Conservation (phyloP, 2,888 invertebrate species). For the Diadromus collaris region DNA sequence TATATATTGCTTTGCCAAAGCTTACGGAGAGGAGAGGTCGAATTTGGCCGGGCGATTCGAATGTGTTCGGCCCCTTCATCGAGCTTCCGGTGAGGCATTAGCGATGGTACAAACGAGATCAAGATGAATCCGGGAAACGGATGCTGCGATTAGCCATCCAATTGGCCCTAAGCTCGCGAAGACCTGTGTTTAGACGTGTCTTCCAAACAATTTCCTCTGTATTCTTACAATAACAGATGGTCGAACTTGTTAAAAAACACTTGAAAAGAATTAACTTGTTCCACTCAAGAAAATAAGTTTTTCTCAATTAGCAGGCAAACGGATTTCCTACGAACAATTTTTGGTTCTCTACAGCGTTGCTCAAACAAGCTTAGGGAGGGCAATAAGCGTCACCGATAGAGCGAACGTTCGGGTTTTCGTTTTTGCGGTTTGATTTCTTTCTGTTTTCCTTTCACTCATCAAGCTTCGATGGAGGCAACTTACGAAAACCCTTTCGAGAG, state of each 20-base stretch:
- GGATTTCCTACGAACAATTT: neutral
- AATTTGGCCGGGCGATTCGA: neutral
- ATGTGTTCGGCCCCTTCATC: neutral
- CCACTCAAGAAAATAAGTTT: neutral
- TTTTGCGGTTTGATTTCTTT: neutral
- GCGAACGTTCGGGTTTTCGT: neutral
- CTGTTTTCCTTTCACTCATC: neutral
- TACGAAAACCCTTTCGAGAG: slow-evolving; percentile 8
- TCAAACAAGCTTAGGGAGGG: neutral
- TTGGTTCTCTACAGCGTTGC: neutral
- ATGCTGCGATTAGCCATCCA: slow-evolving; percentile 36
- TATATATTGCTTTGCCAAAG: slow-evolving; percentile 54
- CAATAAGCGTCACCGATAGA: neutral
- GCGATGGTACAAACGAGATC: neutral
- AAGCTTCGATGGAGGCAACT: slow-evolving; percentile 4
- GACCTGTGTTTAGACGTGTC: slow-evolving; percentile 51
- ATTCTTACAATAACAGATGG: slow-evolving; percentile 43
- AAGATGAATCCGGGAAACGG: slow-evolving; percentile 3
- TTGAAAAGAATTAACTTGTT: neutral
- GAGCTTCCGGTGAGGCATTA: neutral
- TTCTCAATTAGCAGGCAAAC: neutral
- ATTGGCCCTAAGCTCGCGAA: slow-evolving; percentile 50
- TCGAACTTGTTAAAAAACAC: slow-evolving; percentile 28
- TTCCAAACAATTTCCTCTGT: slow-evolving; percentile 39
- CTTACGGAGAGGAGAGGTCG: slow-evolving; percentile 16